Base-by-base conservation (phyloP, 2,888 invertebrate species). In the Chymomyza caudatula region DNA sequence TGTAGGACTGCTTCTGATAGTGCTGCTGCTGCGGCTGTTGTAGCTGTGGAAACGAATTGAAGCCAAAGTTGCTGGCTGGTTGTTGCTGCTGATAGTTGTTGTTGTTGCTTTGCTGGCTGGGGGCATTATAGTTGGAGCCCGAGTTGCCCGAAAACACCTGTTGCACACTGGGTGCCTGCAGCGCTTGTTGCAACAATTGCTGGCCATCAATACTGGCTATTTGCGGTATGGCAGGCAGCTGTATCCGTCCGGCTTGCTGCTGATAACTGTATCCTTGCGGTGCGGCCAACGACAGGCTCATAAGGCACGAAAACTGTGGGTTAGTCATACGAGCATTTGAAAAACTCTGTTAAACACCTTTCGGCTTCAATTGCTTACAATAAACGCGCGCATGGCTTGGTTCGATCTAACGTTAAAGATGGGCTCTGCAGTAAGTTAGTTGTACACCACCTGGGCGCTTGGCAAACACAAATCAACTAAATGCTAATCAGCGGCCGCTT, bases 391-490 rank as follows among this genome's bases (percentile, higher is more conserved):
- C 89, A 89, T 89, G 73, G 78, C 73, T 63, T 60, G 20, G n/a
- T 47, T 49, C 25, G 17, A 17, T 60, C 60, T 19, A 15, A 43
- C 19, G 44, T 29, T 59, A 42, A 62, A 65, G 53, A 47, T 49
- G 47, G 52, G 56, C 58, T 29, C 11, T 49, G 22, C 20, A 44
- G 51, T 60, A 52, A 58, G 44, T 61, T 23, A 52, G 57, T 52
- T 73, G 65, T 66, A 74, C 76, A 69, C 59, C 81, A 85, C 87
- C 82, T 75, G 77, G 77, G 71, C 73, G 71, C 78, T 74, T 78
- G 88, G 81, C 87, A 81, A 79, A 74, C 82, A 73, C 77, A 80
- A 86, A 85, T 76, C 85, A 87, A 89, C 89, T 89, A 89, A 89
- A 89, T 86, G 85, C 76, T 86, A 84, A 85, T 82, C 82, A 88